Conservation (phyloP, 2,797 vertebrate species). For the Pelobates cultripes region DNA sequence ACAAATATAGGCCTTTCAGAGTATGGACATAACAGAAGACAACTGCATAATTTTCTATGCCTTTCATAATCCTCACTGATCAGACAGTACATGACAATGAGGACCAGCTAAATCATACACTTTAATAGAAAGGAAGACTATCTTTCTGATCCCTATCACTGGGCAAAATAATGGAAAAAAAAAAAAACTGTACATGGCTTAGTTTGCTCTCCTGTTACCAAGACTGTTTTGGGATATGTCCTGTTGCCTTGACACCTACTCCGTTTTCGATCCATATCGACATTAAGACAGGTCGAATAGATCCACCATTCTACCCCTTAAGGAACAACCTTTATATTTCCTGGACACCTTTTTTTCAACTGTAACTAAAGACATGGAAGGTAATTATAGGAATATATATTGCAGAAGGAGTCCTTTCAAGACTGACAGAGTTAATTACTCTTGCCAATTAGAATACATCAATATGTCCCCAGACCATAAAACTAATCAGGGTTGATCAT, state of each 20-base stretch:
- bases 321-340: not conserved
- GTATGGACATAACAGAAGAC: no score
- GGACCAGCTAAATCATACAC: no score
- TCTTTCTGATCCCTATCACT: no score
- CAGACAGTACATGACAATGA: no score
- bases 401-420: not conserved
- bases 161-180: no score
- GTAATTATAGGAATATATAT: not conserved
- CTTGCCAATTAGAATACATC: constrained; percentile 10
- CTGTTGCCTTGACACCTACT: not conserved
- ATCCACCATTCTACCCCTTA: not conserved
- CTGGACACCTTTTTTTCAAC: not conserved
- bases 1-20: no score
- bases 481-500: constrained; percentile 12
- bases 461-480: not conserved
- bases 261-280: not conserved
- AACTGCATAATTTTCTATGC: no score
- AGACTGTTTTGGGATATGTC: no score
- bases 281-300: not conserved
- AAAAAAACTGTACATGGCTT: no score
- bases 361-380: not conserved
- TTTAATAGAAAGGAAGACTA: no score
- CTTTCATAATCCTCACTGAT: no score
- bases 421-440: constrained; percentile 11
- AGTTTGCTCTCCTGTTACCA: no score